phyloP scores from a whole-genome alignment of 2,888 invertebrate genomes.

The Ophion obscuratus region DNA sequence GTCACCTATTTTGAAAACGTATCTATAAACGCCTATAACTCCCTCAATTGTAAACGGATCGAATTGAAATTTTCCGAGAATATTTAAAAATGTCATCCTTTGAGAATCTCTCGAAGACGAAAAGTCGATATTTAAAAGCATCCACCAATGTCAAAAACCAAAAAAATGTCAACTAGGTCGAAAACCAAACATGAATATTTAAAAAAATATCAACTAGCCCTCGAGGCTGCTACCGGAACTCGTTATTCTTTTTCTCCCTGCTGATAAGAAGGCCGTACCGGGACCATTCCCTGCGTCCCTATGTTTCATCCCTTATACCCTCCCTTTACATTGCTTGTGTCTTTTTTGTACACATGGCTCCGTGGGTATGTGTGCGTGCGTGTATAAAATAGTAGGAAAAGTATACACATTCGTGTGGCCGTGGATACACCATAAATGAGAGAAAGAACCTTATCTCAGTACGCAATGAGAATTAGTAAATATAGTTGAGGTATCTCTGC shows the following conservation, averaged over 20 bases:
- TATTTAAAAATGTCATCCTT: too few relatives aligned
- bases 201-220: too few relatives aligned
- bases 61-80: too few relatives aligned
- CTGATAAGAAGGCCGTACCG: constrained; percentile 40
- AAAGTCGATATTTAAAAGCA: too few relatives aligned
- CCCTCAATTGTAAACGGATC: too few relatives aligned
- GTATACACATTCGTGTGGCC: not conserved
- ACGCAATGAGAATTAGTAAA: constrained; percentile 82
- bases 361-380: not conserved
- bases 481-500: constrained; percentile 64
- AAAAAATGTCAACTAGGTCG: too few relatives aligned
- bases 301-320: constrained; percentile 19
- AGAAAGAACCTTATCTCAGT: constrained; percentile 76
- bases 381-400: not conserved
- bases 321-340: constrained; percentile 24
- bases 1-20: too few relatives aligned
- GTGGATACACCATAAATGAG: not conserved
- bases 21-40: too few relatives aligned
- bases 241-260: constrained; percentile 57
- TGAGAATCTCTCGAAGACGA: too few relatives aligned
- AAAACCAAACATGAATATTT: too few relatives aligned
- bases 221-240: constrained; percentile 31
- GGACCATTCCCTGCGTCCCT: constrained; percentile 35
- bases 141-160: too few relatives aligned
- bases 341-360: constrained; percentile 5